Percentiles rank a stretch among this genome's conserved stretches.
These are phyloP conservation scores for Dasypolia templi DNA, from an alignment of 2,888 invertebrate genomes.

Conservation along the genomic window DNA sequence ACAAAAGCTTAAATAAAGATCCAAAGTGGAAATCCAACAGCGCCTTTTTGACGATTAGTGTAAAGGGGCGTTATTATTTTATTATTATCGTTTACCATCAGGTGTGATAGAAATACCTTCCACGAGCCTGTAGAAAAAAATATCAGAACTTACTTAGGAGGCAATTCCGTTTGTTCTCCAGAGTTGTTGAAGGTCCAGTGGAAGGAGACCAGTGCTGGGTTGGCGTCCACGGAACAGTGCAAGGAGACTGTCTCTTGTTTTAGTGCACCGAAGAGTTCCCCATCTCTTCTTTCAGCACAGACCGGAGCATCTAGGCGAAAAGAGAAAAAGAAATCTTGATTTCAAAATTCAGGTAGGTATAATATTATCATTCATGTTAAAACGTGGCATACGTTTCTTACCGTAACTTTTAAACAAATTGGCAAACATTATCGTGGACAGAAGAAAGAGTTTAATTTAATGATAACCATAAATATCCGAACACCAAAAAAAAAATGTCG, in stretches of 20 bases:
- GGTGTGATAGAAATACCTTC: background rate
- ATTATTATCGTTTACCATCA: background rate
- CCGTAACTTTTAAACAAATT: background rate
- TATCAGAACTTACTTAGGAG: slow-evolving; percentile 88
- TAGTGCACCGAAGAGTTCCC: slow-evolving; percentile 95
- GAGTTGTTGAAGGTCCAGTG: slow-evolving; percentile 98
- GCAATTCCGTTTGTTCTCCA: slow-evolving; percentile 95
- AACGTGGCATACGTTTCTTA: no score
- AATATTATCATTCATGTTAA: no score
- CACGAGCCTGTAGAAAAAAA: background rate
- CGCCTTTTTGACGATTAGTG: no score
- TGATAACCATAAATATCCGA: no score
- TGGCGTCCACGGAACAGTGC: slow-evolving; percentile 96
- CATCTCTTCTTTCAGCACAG: slow-evolving; percentile 93
- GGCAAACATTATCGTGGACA: background rate
- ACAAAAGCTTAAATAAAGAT: no score
- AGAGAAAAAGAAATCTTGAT: background rate
- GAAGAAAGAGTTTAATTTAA: background rate
- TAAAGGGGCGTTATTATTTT: no score
- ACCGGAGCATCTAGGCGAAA: slow-evolving; percentile 93
- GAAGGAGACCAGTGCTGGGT: slow-evolving; percentile 96
- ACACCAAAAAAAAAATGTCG: no score
- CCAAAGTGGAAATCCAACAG: no score
- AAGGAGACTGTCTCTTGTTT: slow-evolving; percentile 96
- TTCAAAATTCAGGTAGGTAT: background rate